phyloP scores from a whole-genome alignment of 2,797 vertebrate genomes.

The Emydoidea blandingii region DNA sequence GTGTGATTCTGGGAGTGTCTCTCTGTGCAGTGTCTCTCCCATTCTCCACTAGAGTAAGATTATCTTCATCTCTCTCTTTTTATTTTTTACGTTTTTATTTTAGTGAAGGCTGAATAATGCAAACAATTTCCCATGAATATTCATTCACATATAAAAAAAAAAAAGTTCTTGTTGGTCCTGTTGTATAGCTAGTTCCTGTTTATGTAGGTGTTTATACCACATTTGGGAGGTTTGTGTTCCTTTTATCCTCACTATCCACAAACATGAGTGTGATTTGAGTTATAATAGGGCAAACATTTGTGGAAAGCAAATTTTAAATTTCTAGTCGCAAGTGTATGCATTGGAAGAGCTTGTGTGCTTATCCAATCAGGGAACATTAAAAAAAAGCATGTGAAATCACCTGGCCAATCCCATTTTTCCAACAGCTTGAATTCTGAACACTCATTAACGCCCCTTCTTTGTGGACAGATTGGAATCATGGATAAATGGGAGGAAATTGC shows the following conservation, averaged over 20 bases:
- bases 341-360: background rate
- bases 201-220: background rate
- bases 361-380: background rate
- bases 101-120: background rate
- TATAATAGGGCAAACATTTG: background rate
- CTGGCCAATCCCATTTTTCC: background rate
- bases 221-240: background rate
- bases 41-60: background rate
- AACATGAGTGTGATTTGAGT: background rate
- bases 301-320: background rate
- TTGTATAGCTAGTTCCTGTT: background rate
- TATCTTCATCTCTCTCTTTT: background rate
- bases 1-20: background rate
- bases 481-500: background rate
- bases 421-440: background rate
- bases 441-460: background rate
- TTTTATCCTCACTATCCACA: background rate
- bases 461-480: fast-evolving
- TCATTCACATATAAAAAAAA: slow-evolving; percentile 16
- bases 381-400: background rate
- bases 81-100: background rate
- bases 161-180: background rate
- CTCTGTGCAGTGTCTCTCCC: background rate
- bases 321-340: background rate
- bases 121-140: background rate